Evolutionary conservation across 2,113 vertebrate species (phyloP).

Genomic region (Entosphenus tridentatus): DNA sequence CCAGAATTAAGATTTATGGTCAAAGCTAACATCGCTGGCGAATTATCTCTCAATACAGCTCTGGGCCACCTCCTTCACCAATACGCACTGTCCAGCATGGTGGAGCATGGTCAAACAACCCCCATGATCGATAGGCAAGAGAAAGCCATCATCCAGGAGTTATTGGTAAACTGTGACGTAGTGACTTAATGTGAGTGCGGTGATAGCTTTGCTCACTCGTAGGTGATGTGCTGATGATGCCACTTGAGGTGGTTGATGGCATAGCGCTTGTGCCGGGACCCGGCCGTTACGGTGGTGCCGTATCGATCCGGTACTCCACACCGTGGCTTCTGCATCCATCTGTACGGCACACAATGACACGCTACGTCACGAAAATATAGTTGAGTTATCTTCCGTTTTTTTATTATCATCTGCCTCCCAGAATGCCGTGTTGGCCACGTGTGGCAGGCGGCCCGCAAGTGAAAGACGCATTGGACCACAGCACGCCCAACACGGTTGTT

Average conservation of each 20-base stretch:
- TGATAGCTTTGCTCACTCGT: conserved; percentile 31
- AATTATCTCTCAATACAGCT: not conserved
- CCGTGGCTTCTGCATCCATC: conserved; percentile 69
- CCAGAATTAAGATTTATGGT: too few species aligned
- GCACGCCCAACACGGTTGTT: not conserved
- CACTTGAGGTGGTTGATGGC: conserved; percentile 55
- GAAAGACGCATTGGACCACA: not conserved
- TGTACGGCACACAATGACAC: conserved; percentile 14
- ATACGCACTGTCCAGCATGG: not conserved
- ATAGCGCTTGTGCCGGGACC: conserved; percentile 41
- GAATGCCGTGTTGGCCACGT: too few species aligned
- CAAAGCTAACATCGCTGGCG: too few species aligned
- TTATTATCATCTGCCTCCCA: too few species aligned
- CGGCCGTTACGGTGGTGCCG: conserved; percentile 22
- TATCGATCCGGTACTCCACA: conserved; percentile 64
- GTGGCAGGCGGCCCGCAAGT: not conserved
- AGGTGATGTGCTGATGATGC: conserved; percentile 48
- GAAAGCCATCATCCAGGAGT: not conserved
- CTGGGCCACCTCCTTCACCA: not conserved
- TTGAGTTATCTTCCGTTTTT: too few species aligned
- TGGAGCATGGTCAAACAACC: not conserved
- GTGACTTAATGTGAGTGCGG: not conserved
- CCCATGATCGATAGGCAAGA: not conserved
- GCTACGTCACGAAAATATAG: not conserved
- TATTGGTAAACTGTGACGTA: not conserved